phyloP scores from a whole-genome alignment of 2,113 vertebrate genomes.

The Formicarius rufipectus region DNA sequence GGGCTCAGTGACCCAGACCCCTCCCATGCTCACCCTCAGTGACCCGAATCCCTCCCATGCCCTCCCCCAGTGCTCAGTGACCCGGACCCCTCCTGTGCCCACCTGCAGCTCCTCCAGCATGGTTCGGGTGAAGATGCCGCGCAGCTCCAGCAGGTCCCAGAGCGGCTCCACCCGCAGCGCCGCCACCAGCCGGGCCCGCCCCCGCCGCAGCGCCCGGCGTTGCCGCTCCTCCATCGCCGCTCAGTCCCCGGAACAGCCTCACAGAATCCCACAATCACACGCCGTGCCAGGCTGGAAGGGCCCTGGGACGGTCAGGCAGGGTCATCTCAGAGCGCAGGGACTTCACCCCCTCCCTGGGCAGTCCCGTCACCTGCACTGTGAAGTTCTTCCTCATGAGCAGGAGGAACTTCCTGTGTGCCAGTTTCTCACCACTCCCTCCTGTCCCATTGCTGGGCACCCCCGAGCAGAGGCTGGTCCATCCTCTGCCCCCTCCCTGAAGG shows the following conservation, averaged over 20 bases:
- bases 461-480: not conserved
- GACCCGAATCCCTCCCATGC: no score
- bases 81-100: not conserved
- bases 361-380: not conserved
- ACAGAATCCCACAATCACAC: not conserved
- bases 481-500: not conserved
- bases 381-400: not conserved
- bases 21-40: not conserved
- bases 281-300: no score
- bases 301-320: not conserved
- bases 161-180: constrained; percentile 75
- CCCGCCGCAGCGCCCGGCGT: constrained; percentile 74
- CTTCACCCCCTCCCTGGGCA: not conserved
- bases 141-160: constrained; percentile 78
- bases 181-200: constrained; percentile 75
- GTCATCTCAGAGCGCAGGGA: not conserved
- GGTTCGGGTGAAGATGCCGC: constrained; percentile 81
- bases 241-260: not conserved
- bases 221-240: constrained; percentile 80
- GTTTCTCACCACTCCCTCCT: not conserved
- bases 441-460: no score
- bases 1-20: no score
- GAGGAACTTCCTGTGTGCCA: not conserved
- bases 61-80: not conserved
- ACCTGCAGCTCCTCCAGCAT: constrained; percentile 94